Conservation (phyloP, 2,113 vertebrate genomes). For the Epinephelus moara region DNA sequence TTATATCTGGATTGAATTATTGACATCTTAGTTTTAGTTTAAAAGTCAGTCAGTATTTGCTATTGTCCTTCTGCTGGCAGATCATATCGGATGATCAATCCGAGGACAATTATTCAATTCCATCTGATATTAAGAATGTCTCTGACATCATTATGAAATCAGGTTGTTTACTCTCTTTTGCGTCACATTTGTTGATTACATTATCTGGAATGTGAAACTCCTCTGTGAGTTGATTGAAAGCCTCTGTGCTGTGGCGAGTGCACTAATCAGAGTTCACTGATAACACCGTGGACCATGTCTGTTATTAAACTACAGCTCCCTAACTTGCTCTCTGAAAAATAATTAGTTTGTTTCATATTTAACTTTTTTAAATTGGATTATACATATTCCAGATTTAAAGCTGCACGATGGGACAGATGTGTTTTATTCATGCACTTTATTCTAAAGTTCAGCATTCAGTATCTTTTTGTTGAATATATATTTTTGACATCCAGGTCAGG, state of each 20-base stretch:
- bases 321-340: no score
- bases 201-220: neutral
- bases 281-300: neutral
- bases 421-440: neutral
- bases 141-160: neutral
- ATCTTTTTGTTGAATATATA: no score
- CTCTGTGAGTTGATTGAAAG: neutral
- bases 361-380: neutral
- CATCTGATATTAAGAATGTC: neutral
- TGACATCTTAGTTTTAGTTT: no score
- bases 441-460: neutral
- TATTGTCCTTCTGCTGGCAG: no score
- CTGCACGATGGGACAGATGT: neutral
- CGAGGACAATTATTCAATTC: neutral
- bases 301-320: neutral
- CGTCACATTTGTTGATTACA: constrained; percentile 12
- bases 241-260: neutral
- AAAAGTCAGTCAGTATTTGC: no score
- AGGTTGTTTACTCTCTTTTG: neutral
- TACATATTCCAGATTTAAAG: neutral
- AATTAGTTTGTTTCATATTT: no score
- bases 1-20: no score
- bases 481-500: no score
- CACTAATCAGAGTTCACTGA: constrained; percentile 39
- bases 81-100: neutral